These are phyloP conservation scores for Heliconius aoede DNA, from an alignment of 2,888 invertebrate species.

Conservation along the genomic window DNA sequence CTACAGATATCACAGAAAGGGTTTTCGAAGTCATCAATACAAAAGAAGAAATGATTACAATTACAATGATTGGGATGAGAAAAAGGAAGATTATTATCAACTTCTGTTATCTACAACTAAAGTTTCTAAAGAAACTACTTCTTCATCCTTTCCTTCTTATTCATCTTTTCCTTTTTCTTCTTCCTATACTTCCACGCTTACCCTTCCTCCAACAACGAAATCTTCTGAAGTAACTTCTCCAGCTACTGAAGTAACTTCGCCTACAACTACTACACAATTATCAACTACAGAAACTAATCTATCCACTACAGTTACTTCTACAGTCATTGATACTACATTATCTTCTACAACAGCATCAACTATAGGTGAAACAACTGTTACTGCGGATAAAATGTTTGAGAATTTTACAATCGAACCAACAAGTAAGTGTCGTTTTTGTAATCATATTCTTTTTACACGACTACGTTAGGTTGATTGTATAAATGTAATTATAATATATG, in stretches of 20 bases:
- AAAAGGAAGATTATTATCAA: slow-evolving; percentile 35
- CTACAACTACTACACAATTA: not conserved
- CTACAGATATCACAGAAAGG: not conserved
- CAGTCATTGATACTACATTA: not conserved
- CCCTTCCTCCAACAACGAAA: not conserved
- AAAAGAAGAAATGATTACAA: slow-evolving; percentile 39
- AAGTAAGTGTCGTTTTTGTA: not conserved
- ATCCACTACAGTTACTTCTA: not conserved
- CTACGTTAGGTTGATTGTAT: too few species aligned
- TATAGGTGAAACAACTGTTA: not conserved
- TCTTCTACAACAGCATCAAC: not conserved
- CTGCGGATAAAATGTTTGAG: slow-evolving; percentile 15
- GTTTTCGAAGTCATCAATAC: not conserved
- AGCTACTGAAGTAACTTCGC: not conserved
- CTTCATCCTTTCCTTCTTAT: not conserved
- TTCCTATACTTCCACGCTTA: not conserved
- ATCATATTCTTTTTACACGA: not conserved
- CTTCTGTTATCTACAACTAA: slow-evolving; percentile 5
- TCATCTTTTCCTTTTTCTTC: not conserved
- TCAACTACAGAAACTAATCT: not conserved
- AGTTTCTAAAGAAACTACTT: not conserved
- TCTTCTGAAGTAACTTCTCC: not conserved
- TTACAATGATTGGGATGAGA: slow-evolving; percentile 47
- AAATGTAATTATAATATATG: too few species aligned
- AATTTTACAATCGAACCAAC: slow-evolving; percentile 1